Evolutionary conservation across 1,140 invertebrate species (phyloP), one percentile per base, ranked within the genome.

Genomic region (Galleria mellonella): DNA sequence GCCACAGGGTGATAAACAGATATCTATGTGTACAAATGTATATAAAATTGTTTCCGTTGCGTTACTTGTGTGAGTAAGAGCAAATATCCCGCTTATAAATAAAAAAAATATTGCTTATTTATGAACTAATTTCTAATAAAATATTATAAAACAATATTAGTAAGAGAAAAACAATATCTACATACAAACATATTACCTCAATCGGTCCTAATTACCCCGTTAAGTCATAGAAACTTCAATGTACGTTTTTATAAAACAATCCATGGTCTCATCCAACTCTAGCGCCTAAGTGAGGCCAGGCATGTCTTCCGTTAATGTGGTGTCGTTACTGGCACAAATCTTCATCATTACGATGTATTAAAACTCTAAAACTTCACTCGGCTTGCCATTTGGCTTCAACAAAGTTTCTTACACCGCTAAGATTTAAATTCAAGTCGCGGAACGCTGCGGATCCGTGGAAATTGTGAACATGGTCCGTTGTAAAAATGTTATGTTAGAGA

Each of bases 301-400:
- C 62, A 63, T 70, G 68, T 72, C 61, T 70, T 65, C 51, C 32
- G 43, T 51, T 84, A 82, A 84, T 68, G 77, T 72, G 54, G 47
- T 32, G 59, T 82, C 77, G 70, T 84, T 82, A 84, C 68, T 66
- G 62, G 66, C 75, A 72, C 70, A 84, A 73, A 82, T 82, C 77
- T 78, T 59, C 50, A 32, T 69, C 79, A 82, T 84, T 81, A 82
- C 66, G 51, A 69, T 68, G 69, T 77, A 81, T 82, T 83, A 82
- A 83, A 83, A 82, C 72, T 84, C 74, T 69, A 68, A 82, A 84
- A 82, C 73, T 83, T 73, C 53, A 72, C 57, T 72, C 62, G 53
- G 56, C 55, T 63, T 64, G 57, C 73, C 73, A 76, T 82, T 79
- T 73, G 66, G 70, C 59, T 64, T 40, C 59, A 74, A 78, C 72